Base-by-base conservation (phyloP, 2,888 invertebrate genomes). In the Chydorus sphaericus region DNA sequence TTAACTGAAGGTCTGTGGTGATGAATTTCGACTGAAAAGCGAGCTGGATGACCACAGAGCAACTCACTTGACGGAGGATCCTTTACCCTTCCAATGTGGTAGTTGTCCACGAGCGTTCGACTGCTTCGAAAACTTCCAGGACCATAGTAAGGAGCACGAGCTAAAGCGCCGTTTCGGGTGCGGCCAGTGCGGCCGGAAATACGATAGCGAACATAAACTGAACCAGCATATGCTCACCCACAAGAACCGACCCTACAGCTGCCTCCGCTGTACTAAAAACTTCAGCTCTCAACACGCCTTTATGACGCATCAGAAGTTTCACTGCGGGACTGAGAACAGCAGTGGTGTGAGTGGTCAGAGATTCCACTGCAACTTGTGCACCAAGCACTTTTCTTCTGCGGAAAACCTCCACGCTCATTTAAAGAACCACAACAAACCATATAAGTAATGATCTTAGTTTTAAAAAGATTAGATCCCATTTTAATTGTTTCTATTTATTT, bases 351-450 rank as follows among this genome's bases (percentile, higher is more conserved):
- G n/a, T n/a, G n/a, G n/a, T n/a, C n/a, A n/a, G n/a, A 31, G 52
- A 20, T 52, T 52, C 39, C 33, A 29, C 26, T 56, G 56, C 33
- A 30, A 30, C 20, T 11, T 53, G 6, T 56, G 56, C 36, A 26
- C n/a, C 11, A 36, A 38, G 29, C 30, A 39, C 10, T 56, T 56
- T 30, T 6, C 48, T 10, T 36, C 49, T 8, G 54, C 48, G 3
- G 54, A 57, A 37, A n/a, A 29, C n/a, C 51, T 51, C 14, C 39
- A 56, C 18, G 16, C 16, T 11, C 53, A 57, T 18, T 36, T 48
- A n/a, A 54, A 54, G 18, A 39, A 26, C 6, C 54, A 57, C 37
- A 39, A 37, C 14, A 60, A 29, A n/a, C 36, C 44, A 10, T 16
- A 44, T 28, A 44, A 44, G 44, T 20, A 39, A 54, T 36, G 38